Conservation (phyloP, 2,113 vertebrate species). For the Cygnus atratus region DNA sequence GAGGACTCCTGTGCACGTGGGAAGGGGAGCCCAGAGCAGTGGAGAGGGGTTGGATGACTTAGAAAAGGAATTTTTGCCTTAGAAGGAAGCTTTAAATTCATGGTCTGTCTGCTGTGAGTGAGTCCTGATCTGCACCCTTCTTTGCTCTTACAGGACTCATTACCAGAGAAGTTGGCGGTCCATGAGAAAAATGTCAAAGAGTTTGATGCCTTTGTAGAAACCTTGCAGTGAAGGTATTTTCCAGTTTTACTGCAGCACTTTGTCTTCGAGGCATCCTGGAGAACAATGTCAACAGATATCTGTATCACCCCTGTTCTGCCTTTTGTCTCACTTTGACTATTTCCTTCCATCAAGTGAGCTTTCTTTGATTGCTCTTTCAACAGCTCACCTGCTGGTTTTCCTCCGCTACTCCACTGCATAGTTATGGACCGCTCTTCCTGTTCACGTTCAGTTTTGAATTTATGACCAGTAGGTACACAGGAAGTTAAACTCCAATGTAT, state of each 20-base stretch:
- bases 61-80: not conserved
- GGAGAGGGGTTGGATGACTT: not conserved
- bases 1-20: not conserved
- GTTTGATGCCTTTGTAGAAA: constrained; percentile 98
- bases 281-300: not conserved
- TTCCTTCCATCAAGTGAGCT: constrained; percentile 22
- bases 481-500: not conserved
- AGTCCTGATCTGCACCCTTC: not conserved
- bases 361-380: constrained; percentile 6
- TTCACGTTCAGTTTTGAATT: not conserved
- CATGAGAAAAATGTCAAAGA: constrained; percentile 97
- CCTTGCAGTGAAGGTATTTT: constrained; percentile 84
- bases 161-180: constrained; percentile 95
- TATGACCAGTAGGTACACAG: not conserved
- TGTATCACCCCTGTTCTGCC: not conserved
- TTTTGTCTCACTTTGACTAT: not conserved
- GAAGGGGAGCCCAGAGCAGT: not conserved
- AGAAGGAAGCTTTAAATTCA: not conserved
- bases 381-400: not conserved
- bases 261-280: constrained; percentile 37
- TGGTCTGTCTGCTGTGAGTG: not conserved
- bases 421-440: not conserved
- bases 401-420: not conserved
- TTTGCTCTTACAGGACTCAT: constrained; percentile 83
- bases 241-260: constrained; percentile 28